phyloP scores from a whole-genome alignment of 1,140 invertebrate species.

The Drosophila miranda region DNA sequence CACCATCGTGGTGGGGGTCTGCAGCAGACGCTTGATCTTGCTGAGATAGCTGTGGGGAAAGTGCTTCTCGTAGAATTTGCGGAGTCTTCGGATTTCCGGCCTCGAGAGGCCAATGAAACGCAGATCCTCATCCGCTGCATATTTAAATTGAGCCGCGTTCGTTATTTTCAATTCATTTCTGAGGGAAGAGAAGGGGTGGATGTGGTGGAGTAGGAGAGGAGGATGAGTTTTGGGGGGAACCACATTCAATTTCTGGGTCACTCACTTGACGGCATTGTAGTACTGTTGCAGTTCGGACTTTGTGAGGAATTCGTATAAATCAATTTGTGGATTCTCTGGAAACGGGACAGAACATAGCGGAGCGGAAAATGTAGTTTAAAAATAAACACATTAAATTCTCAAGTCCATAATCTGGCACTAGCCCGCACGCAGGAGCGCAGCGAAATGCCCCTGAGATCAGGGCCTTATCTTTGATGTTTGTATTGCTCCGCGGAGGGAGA shows the following conservation, averaged over 20 bases:
- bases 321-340: slow-evolving; percentile 84
- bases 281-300: slow-evolving; percentile 96
- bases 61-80: slow-evolving; percentile 96
- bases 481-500: slow-evolving; percentile 2
- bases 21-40: slow-evolving; percentile 92
- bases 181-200: slow-evolving; percentile 68
- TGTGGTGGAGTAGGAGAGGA: background rate
- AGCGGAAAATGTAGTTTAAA: slow-evolving; percentile 31
- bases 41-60: slow-evolving; percentile 96
- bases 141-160: slow-evolving; percentile 97
- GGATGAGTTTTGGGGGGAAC: slow-evolving; percentile 2
- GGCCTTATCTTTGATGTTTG: slow-evolving; percentile 42
- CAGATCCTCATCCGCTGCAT: slow-evolving; percentile 96
- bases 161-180: slow-evolving; percentile 91
- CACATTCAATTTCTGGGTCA: slow-evolving; percentile 52
- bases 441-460: background rate
- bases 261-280: slow-evolving; percentile 87
- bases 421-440: slow-evolving; percentile 35
- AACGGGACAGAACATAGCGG: background rate
- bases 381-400: slow-evolving; percentile 54
- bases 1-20: slow-evolving; percentile 83
- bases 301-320: slow-evolving; percentile 94
- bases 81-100: slow-evolving; percentile 95
- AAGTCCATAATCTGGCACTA: slow-evolving; percentile 19
- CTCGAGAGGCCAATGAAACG: slow-evolving; percentile 96